A percentile compares a stretch with the other conserved stretches of the same genome.
Conservation (phyloP, 2,113 vertebrate species). For the Columbina picui region DNA sequence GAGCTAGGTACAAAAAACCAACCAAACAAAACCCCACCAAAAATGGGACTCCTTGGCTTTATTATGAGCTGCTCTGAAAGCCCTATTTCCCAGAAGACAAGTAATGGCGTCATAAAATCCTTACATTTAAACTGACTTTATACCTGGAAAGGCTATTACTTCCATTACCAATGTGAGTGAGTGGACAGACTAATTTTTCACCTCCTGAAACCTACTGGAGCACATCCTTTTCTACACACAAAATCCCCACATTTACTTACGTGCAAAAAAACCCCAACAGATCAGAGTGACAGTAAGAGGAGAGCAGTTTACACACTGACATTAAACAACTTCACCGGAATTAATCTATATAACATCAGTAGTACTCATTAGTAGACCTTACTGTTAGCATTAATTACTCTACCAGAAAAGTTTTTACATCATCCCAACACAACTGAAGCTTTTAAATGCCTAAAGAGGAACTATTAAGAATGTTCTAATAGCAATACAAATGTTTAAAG, state of each 20-base stretch:
- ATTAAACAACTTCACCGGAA: not conserved
- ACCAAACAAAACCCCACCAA: not conserved
- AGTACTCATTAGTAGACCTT: not conserved
- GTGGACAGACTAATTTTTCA: constrained; percentile 1
- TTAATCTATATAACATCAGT: not conserved
- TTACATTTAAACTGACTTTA: constrained; percentile 20
- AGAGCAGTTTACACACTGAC: constrained; percentile 1
- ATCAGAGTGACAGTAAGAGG: not conserved
- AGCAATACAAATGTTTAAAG: not conserved
- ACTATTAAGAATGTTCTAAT: not conserved
- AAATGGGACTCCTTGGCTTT: not conserved
- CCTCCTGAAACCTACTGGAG: constrained; percentile 19
- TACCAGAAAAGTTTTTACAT: not conserved
- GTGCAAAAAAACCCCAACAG: not conserved
- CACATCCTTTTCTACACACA: not conserved
- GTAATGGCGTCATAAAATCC: not conserved
- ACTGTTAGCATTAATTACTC: not conserved
- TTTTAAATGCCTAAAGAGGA: not conserved
- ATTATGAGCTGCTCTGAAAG: constrained; percentile 20
- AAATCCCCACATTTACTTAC: not conserved
- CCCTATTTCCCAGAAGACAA: not conserved
- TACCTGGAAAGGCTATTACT: not conserved
- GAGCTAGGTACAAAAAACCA: not conserved
- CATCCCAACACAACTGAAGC: not conserved
- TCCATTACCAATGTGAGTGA: not conserved